Conservation (phyloP, 2,113 vertebrate species). For the Pionites leucogaster region DNA sequence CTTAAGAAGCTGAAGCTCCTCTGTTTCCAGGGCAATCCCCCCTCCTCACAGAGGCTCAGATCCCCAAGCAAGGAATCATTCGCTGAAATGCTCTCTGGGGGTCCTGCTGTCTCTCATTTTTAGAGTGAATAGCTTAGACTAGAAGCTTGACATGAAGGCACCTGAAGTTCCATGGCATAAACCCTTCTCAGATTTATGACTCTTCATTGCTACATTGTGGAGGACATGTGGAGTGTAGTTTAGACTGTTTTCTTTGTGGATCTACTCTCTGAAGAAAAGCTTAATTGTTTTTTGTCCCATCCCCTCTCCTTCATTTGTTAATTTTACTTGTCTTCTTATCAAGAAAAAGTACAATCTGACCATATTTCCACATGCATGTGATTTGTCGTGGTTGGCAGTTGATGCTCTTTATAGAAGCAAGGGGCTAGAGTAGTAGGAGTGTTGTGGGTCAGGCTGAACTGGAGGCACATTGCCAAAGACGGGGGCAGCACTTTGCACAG, state of each 20-base stretch:
- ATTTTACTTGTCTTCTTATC: constrained; percentile 51
- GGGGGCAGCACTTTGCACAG: constrained; percentile 32
- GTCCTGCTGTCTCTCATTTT: background rate
- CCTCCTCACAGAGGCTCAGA: background rate
- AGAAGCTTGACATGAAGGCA: background rate
- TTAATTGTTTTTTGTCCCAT: background rate
- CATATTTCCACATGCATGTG: background rate
- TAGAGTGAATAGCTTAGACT: background rate
- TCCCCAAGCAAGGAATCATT: background rate
- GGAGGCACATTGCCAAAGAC: constrained; percentile 33
- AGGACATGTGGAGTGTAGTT: background rate
- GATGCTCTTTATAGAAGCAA: constrained; percentile 29
- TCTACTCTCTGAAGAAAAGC: background rate
- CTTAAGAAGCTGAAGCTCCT: background rate
- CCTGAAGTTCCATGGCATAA: background rate
- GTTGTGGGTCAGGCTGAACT: constrained; percentile 55
- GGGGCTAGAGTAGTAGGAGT: background rate
- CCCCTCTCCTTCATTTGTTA: background rate
- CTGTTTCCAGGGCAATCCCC: background rate
- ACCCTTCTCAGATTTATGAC: background rate
- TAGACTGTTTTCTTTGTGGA: background rate
- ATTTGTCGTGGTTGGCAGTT: constrained; percentile 29
- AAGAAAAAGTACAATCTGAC: constrained; percentile 29
- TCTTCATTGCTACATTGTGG: background rate
- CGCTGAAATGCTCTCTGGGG: background rate